Percentiles rank a stretch among this genome's conserved stretches.
These are phyloP conservation scores for Caenorhabditis doughertyi DNA, from an alignment of 2,888 invertebrate species.

Conservation along the genomic window DNA sequence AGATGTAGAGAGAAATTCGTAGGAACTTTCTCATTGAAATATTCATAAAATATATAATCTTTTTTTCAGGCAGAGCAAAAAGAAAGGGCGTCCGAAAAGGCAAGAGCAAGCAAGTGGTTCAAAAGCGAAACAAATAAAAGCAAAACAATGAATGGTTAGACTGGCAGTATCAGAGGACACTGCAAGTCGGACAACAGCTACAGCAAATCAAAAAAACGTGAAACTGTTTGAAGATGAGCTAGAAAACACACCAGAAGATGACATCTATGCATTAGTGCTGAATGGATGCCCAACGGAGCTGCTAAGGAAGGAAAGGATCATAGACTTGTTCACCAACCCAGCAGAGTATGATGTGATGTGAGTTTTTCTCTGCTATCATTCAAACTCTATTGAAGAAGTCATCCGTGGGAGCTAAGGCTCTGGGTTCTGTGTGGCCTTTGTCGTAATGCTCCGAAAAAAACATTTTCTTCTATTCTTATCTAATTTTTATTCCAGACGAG, in stretches of 20 bases:
- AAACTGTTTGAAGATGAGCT: slow-evolving; percentile 63
- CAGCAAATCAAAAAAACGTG: background rate
- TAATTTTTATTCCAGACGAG: slow-evolving; percentile 47
- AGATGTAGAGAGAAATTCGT: slow-evolving; percentile 27
- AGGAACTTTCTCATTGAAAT: background rate
- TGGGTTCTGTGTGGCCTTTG: too few species aligned
- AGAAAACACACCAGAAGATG: slow-evolving; percentile 63
- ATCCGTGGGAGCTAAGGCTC: too few species aligned
- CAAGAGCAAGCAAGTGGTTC: background rate
- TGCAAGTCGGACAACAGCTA: background rate
- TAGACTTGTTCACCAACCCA: slow-evolving; percentile 64
- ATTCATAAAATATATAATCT: background rate
- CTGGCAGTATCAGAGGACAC: background rate
- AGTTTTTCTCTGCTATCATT: slow-evolving; percentile 15
- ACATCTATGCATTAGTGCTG: slow-evolving; percentile 68
- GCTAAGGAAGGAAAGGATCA: slow-evolving; percentile 66
- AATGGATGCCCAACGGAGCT: slow-evolving; percentile 67
- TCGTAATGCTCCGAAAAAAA: too few species aligned
- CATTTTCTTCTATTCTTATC: background rate
- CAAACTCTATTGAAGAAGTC: too few species aligned
- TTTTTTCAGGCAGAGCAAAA: background rate
- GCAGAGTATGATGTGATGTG: slow-evolving; percentile 61
- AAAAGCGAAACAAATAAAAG: background rate
- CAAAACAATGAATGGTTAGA: background rate
- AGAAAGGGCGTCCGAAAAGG: background rate